These are phyloP conservation scores for Aurelia aurita DNA, from an alignment of 30 jellyfish, hydroid and myxozoan genomes.

Conservation along the genomic window DNA sequence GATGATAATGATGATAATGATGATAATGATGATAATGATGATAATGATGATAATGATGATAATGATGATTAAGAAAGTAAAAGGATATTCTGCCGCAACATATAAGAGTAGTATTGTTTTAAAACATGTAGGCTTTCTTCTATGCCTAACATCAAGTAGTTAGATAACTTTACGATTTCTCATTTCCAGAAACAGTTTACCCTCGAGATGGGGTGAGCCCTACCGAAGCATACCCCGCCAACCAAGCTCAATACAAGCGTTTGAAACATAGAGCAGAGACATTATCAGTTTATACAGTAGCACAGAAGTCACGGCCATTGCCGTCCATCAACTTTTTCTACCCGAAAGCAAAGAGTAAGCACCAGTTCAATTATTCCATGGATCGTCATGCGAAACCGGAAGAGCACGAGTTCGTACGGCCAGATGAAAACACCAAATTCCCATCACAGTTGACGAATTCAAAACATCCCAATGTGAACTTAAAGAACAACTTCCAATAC, in stretches of 20 bases:
- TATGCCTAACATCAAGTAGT: no score
- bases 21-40: no score
- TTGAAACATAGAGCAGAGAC: not conserved
- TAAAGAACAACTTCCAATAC: slow-evolving; percentile 48
- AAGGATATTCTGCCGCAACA: no score
- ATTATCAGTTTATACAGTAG: slow-evolving; percentile 11
- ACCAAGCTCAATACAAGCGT: not conserved
- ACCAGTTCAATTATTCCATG: slow-evolving; percentile 44
- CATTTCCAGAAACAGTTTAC: not conserved
- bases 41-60: no score
- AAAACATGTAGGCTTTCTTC: no score
- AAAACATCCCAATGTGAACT: slow-evolving; percentile 10
- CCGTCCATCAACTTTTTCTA: slow-evolving; percentile 39
- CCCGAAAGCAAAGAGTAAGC: slow-evolving; percentile 8
- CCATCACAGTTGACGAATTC: slow-evolving; percentile 16
- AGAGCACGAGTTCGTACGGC: slow-evolving; percentile 65
- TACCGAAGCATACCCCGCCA: not conserved
- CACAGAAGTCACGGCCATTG: slow-evolving; percentile 9
- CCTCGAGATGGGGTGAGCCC: slow-evolving; percentile 37
- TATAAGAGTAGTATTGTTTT: no score
- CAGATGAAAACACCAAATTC: slow-evolving; percentile 53
- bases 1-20: no score
- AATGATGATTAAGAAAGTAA: no score
- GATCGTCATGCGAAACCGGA: slow-evolving; percentile 57
- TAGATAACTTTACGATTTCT: not conserved